Conservation (phyloP, 2,888 invertebrate species). For the Nematopogon swammerdamellus region DNA sequence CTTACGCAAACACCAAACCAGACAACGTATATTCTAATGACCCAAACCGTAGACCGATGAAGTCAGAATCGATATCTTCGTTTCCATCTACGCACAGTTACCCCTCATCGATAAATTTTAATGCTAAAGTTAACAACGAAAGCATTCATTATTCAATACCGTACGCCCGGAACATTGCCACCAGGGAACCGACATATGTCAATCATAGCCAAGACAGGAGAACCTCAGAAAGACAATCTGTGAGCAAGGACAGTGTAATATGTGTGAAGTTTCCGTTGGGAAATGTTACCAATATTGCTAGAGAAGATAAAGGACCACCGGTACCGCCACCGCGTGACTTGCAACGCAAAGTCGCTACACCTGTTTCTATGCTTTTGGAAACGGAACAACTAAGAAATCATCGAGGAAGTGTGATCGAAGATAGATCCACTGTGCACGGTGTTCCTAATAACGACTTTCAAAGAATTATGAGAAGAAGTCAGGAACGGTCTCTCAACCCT, state of each 20-base stretch:
- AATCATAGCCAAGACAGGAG: slow-evolving; percentile 38
- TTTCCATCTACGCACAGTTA: slow-evolving; percentile 52
- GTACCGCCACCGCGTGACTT: slow-evolving; percentile 80
- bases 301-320: slow-evolving; percentile 60
- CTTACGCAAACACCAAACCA: slow-evolving; percentile 36
- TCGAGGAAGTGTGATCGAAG: slow-evolving; percentile 24
- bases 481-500: slow-evolving; percentile 40
- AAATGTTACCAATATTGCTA: slow-evolving; percentile 37
- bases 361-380: slow-evolving; percentile 49
- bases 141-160: slow-evolving; percentile 50
- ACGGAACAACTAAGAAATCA: slow-evolving; percentile 32
- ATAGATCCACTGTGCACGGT: slow-evolving; percentile 28
- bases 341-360: slow-evolving; percentile 54
- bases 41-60: slow-evolving; percentile 30
- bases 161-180: slow-evolving; percentile 33
- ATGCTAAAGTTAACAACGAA: slow-evolving; percentile 52
- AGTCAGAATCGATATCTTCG: slow-evolving; percentile 50
- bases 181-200: slow-evolving; percentile 34
- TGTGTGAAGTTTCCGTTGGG: slow-evolving; percentile 52
- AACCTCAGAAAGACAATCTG: slow-evolving; percentile 28
- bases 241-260: slow-evolving; percentile 40
- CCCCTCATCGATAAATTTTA: slow-evolving; percentile 52
- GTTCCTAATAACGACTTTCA: slow-evolving; percentile 48
- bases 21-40: slow-evolving; percentile 32
- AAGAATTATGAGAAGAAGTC: slow-evolving; percentile 46